phyloP scores from a whole-genome alignment of 2,113 vertebrate genomes.

The Oxyura jamaicensis region DNA sequence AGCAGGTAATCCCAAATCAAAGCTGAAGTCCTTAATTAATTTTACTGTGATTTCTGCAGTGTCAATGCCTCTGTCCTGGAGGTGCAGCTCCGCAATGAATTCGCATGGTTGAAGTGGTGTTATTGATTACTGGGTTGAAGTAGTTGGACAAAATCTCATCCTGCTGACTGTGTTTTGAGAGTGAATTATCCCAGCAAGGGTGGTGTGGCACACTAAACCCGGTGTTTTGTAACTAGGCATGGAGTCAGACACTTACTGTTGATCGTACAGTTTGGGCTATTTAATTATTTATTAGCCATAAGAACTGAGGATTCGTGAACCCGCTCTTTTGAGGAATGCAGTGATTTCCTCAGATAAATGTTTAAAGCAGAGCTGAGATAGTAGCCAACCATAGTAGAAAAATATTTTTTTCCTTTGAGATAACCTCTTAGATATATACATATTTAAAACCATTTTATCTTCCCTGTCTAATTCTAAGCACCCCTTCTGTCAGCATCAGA shows the following conservation, averaged over 20 bases:
- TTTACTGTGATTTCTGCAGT: neutral
- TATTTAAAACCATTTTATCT: constrained; percentile 40
- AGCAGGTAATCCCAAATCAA: neutral
- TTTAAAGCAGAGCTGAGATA: constrained; percentile 43
- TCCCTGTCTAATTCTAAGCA: neutral
- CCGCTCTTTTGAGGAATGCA: constrained; percentile 28
- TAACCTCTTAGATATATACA: constrained; percentile 40
- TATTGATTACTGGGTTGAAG: neutral
- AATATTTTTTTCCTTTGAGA: constrained; percentile 55
- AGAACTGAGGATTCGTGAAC: constrained; percentile 1
- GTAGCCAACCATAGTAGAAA: constrained; percentile 28
- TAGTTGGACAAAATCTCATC: neutral
- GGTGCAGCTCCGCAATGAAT: fast-evolving
- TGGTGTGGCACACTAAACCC: neutral
- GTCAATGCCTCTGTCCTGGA: neutral
- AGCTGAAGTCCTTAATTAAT: neutral
- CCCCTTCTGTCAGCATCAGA: neutral
- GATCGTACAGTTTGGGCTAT: neutral
- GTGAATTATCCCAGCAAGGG: neutral
- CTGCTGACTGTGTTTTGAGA: neutral
- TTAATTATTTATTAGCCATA: constrained; percentile 45
- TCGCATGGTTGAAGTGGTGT: neutral
- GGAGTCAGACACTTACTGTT: neutral
- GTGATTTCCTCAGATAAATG: constrained; percentile 61
- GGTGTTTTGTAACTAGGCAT: neutral